Percentiles rank a stretch among this genome's conserved stretches.
Conservation (phyloP, 2,797 vertebrate genomes). For the Craterocephalus amniculus region DNA sequence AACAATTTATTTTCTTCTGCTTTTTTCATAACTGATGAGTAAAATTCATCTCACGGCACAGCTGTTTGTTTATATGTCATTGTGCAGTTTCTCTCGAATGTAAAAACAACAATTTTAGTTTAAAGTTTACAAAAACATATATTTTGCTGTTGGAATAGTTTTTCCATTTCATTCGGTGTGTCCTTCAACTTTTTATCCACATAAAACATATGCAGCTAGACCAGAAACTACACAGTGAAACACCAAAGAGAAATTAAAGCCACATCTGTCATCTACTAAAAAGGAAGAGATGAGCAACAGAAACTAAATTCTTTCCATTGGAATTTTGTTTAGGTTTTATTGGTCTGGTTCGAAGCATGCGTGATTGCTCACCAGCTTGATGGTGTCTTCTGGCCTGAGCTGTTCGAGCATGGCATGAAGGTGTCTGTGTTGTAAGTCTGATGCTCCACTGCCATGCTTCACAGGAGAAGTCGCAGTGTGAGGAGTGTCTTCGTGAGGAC, state of each 20-base stretch:
- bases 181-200: no score
- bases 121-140: no score
- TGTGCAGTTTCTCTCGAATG: not conserved
- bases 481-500: conserved; percentile 48
- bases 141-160: no score
- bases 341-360: not conserved
- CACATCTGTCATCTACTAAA: not conserved
- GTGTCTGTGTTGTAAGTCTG: conserved; percentile 77
- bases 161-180: no score
- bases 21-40: not conserved
- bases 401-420: conserved; percentile 90
- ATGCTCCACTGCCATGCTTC: conserved; percentile 42
- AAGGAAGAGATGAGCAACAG: not conserved
- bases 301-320: not conserved
- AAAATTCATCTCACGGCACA: not conserved
- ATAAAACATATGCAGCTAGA: no score
- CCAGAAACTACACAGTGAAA: no score
- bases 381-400: conserved; percentile 89
- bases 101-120: not conserved
- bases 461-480: conserved; percentile 23
- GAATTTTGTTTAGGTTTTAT: not conserved
- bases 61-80: not conserved
- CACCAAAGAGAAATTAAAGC: not conserved
- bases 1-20: not conserved
- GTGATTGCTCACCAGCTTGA: conserved; percentile 87